These are phyloP conservation scores for Suricata suricatta DNA, from an alignment of 2,113 vertebrate species.

Conservation along the genomic window DNA sequence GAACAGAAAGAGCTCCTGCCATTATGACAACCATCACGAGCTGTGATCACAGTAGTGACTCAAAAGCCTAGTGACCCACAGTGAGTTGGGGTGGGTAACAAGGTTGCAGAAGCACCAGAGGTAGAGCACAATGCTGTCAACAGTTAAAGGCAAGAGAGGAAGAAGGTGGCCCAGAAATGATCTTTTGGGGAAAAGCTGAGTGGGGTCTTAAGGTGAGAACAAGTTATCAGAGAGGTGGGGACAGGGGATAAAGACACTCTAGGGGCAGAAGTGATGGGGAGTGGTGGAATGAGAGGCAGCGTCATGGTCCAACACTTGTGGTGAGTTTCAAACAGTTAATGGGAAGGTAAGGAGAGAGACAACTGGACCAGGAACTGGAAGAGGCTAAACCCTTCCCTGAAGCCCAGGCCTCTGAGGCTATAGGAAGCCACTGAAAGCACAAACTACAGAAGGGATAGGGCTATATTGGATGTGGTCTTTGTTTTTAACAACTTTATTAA, in stretches of 20 bases:
- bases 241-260: accelerated
- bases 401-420: too few species aligned
- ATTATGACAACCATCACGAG: background rate
- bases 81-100: accelerated
- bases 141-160: background rate
- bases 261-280: too few species aligned
- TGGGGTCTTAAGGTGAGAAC: background rate
- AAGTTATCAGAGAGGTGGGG: too few species aligned
- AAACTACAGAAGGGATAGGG: background rate
- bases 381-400: accelerated
- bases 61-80: background rate
- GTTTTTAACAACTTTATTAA: background rate
- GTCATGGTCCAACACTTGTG: background rate
- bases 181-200: background rate
- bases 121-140: accelerated
- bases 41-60: background rate
- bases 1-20: background rate
- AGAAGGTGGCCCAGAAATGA: too few species aligned
- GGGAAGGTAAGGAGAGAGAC: accelerated
- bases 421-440: background rate
- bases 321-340: background rate
- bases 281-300: accelerated
- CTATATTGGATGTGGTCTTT: background rate
- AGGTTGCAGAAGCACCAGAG: too few species aligned
- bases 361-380: accelerated